Percentiles rank a stretch among this genome's conserved stretches.
phyloP scores from a whole-genome alignment of 2,888 invertebrate genomes.

The Clostera curtula region DNA sequence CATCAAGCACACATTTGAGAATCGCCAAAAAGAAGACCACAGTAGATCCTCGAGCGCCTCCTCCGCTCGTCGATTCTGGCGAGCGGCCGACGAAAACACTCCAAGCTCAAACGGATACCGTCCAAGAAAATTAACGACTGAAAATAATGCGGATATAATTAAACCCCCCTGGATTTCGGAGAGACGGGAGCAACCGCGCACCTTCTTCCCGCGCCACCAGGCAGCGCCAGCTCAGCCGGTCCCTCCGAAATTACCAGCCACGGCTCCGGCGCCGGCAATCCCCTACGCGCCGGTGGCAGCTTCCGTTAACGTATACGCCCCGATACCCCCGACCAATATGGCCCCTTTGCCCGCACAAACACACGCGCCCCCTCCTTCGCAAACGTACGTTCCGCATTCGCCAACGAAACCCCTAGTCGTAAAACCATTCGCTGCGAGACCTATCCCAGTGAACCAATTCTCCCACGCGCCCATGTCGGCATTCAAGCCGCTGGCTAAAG shows the following conservation, averaged over 20 bases:
- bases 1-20: slow-evolving; percentile 88
- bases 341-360: slow-evolving; percentile 7
- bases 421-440: slow-evolving; percentile 71
- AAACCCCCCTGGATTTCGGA: slow-evolving; percentile 63
- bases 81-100: slow-evolving; percentile 72
- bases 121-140: slow-evolving; percentile 35
- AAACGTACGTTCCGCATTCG: slow-evolving; percentile 33
- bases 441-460: slow-evolving; percentile 80
- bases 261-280: slow-evolving; percentile 4
- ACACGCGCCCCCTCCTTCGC: slow-evolving; percentile 9
- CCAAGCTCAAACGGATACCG: slow-evolving; percentile 17
- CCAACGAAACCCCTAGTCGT: slow-evolving; percentile 42
- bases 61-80: slow-evolving; percentile 78
- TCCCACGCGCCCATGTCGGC: slow-evolving; percentile 86
- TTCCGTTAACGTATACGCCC: slow-evolving; percentile 2
- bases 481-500: slow-evolving; percentile 77
- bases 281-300: slow-evolving; percentile 9
- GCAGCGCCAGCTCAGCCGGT: slow-evolving; percentile 8
- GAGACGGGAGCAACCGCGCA: slow-evolving; percentile 37
- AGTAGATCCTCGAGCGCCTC: slow-evolving; percentile 61
- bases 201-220: slow-evolving; percentile 21
- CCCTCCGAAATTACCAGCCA: slow-evolving; percentile 7
- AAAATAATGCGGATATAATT: slow-evolving; percentile 45
- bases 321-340: too few relatives aligned
- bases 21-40: slow-evolving; percentile 49